Evolutionary conservation across 2,113 vertebrate genomes (phyloP), one percentile per base, ranked within the genome.

Genomic region (Myiagra hebetior): DNA sequence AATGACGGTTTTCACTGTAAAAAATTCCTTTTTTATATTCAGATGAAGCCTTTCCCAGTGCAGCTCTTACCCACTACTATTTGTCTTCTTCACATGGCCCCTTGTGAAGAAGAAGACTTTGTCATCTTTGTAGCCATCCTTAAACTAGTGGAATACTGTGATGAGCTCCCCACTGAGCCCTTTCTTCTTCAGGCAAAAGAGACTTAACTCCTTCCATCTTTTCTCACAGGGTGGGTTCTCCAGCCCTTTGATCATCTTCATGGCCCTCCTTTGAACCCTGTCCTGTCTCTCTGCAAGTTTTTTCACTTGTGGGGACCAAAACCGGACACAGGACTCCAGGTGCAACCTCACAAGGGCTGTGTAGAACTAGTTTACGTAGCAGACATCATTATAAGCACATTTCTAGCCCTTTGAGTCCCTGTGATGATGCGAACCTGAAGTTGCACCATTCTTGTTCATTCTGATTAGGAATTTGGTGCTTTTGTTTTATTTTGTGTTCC

Each of bases 401-500:
- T 82, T 46, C n/a, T 56, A 79, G 44, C 9, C 30, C 21, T 64
- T 74, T 37, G n/a, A 88, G 46, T 69, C 20, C 15, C 39, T 59
- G 22, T 63, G 17, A 35, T 91, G 81, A 55, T 14, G 31, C 62
- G 4, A 85, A 33, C 44, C 24, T 70, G 39, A 95, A 69, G 22
- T 21, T 83, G 24, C 10, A 75, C 41, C 24, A 65, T 44, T 35
- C 18, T 55, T 44, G 6, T 42, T 82, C 22, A 59, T 6, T 78
- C 46, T 67, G 49, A 59, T 53, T 22, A 79, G 20, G 35, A 86
- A 46, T 57, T 73, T 63, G 15, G 22, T 70, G 12, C 5, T 76
- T 88, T 87, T 94, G 27, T 74, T 86, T 91, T 53, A 60, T 87
- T 91, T 93, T 92, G 33, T 30, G 41, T 68, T 97, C n/a, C 37